Percentiles rank a stretch among this genome's conserved stretches.
Conservation (phyloP, 2,888 invertebrate genomes). For the Tiliacea citrago region DNA sequence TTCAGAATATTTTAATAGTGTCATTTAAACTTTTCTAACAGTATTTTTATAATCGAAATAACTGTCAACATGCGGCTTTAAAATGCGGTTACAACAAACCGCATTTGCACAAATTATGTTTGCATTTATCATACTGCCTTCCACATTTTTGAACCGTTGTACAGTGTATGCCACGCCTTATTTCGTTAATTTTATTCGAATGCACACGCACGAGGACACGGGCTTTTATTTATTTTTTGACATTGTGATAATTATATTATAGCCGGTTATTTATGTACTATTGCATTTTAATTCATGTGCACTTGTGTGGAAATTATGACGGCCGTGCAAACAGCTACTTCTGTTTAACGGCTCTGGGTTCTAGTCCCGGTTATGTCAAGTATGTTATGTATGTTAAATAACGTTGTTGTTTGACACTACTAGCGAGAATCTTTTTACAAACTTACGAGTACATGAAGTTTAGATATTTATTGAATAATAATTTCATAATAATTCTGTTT, state of each 20-base stretch:
- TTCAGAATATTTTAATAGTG: constrained; percentile 29
- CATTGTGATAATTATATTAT: constrained; percentile 69
- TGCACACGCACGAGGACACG: constrained; percentile 27
- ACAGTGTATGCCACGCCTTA: constrained; percentile 47
- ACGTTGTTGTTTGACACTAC: constrained; percentile 40
- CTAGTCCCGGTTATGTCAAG: constrained; percentile 31
- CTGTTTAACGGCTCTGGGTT: constrained; percentile 25
- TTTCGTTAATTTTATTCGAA: constrained; percentile 41
- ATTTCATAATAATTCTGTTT: constrained; percentile 23
- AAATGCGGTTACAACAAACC: constrained; percentile 10
- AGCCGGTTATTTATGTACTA: constrained; percentile 60
- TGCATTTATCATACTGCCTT: constrained; percentile 51
- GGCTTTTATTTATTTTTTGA: constrained; percentile 58
- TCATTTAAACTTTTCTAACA: constrained; percentile 22
- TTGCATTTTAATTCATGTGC: constrained; percentile 60
- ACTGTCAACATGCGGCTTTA: constrained; percentile 19
- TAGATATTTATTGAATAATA: constrained; percentile 40
- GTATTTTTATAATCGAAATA: constrained; percentile 25
- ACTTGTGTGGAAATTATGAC: constrained; percentile 36
- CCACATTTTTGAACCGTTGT: constrained; percentile 6
- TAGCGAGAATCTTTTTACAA: constrained; percentile 54
- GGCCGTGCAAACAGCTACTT: constrained; percentile 12
- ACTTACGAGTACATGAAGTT: constrained; percentile 44
- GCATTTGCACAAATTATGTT: constrained; percentile 46
- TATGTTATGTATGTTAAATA: constrained; percentile 26